Percentiles rank a stretch among this genome's conserved stretches.
These are phyloP conservation scores for Rhabdomys dilectus DNA, from an alignment of 2,113 vertebrate species.

Conservation along the genomic window DNA sequence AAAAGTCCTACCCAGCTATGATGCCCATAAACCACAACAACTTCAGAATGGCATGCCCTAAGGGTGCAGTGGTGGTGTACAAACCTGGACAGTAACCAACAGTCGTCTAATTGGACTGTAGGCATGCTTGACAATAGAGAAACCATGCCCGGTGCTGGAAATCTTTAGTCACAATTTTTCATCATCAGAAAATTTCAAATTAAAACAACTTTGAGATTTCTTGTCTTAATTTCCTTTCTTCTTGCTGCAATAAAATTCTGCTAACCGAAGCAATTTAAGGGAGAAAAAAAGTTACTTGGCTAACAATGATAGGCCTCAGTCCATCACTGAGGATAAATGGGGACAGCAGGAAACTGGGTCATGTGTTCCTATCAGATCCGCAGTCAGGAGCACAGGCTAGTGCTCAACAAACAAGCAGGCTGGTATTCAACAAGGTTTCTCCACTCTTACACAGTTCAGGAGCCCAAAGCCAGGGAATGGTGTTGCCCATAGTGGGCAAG, in stretches of 20 bases:
- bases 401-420: background rate
- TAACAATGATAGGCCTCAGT: background rate
- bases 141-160: background rate
- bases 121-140: background rate
- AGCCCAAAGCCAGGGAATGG: background rate
- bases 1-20: background rate
- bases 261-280: background rate
- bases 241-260: background rate
- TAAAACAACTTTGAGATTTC: background rate
- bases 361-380: background rate
- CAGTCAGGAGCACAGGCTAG: background rate
- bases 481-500: background rate
- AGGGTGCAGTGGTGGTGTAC: background rate
- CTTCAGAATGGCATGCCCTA: background rate
- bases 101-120: background rate
- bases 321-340: background rate
- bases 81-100: background rate
- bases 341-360: background rate
- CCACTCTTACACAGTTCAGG: background rate
- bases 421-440: background rate
- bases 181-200: background rate
- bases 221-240: background rate
- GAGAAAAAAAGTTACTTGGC: background rate
- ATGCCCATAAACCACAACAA: background rate
- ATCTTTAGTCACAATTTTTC: background rate